Percentiles rank a stretch among this genome's conserved stretches.
Conservation (phyloP, 2,888 invertebrate genomes). For the Eupeodes latifasciatus region DNA sequence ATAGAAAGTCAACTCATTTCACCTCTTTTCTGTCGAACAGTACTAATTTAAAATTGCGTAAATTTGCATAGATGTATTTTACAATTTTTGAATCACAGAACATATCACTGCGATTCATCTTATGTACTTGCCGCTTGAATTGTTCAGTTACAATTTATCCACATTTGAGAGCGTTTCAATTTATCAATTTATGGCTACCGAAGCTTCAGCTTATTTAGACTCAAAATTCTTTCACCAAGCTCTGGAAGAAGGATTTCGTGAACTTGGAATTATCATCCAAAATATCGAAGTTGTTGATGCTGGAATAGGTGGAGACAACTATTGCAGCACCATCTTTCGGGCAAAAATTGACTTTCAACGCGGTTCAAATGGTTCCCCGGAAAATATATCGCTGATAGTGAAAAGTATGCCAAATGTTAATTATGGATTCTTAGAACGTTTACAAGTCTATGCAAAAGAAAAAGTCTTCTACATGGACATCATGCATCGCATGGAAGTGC, state of each 20-base stretch:
- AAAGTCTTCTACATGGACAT: constrained; percentile 83
- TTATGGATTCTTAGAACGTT: constrained; percentile 82
- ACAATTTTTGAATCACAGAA: constrained; percentile 3
- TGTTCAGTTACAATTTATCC: constrained; percentile 45
- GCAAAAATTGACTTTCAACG: constrained; percentile 79
- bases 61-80: no score
- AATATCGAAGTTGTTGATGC: constrained; percentile 78
- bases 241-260: constrained; percentile 81
- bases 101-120: constrained; percentile 36
- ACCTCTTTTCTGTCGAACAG: constrained; percentile 47
- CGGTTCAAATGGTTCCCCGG: constrained; percentile 58
- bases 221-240: constrained; percentile 79
- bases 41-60: constrained; percentile 42
- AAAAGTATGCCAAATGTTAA: constrained; percentile 83
- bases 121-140: constrained; percentile 1
- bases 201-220: constrained; percentile 77
- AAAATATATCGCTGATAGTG: constrained; percentile 78
- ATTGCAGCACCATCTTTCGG: constrained; percentile 82
- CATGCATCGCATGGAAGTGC: constrained; percentile 84
- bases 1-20: constrained; percentile 43
- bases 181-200: constrained; percentile 18
- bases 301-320: constrained; percentile 82
- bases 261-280: constrained; percentile 78
- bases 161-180: constrained; percentile 20
- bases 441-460: constrained; percentile 84